Evolutionary conservation across 2,113 vertebrate species (phyloP).

Genomic region (Scytalopus superciliaris): DNA sequence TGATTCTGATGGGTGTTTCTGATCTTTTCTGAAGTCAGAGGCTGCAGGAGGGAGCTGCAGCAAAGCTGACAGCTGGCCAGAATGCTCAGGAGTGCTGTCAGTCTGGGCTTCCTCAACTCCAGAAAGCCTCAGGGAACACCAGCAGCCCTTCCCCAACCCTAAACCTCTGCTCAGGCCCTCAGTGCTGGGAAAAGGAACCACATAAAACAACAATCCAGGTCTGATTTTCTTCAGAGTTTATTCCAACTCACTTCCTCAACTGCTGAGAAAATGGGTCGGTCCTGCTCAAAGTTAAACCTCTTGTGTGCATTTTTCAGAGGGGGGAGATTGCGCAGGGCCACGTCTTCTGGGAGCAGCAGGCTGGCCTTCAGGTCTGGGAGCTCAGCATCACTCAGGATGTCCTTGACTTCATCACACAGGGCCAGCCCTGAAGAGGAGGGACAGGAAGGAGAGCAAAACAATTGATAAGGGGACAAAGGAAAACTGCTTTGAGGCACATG

Average conservation of each 20-base stretch:
- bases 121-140: background rate
- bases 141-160: background rate
- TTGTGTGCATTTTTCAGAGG: constrained; percentile 85
- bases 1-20: background rate
- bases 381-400: constrained; percentile 81
- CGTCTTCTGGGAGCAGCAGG: constrained; percentile 89
- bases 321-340: constrained; percentile 88
- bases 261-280: constrained; percentile 77
- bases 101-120: background rate
- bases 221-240: background rate
- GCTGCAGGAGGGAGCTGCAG: background rate
- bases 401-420: constrained; percentile 80
- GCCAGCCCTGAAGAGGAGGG: constrained; percentile 75
- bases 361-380: constrained; percentile 80
- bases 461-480: background rate
- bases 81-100: background rate
- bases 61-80: background rate
- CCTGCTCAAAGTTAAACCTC: constrained; percentile 82
- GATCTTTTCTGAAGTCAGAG: background rate
- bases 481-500: background rate
- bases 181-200: background rate
- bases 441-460: background rate
- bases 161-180: background rate
- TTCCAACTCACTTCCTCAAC: constrained; percentile 84
- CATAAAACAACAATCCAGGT: background rate